Evolutionary conservation across 1,140 invertebrate species (phyloP).

Genomic region (Physella acuta): DNA sequence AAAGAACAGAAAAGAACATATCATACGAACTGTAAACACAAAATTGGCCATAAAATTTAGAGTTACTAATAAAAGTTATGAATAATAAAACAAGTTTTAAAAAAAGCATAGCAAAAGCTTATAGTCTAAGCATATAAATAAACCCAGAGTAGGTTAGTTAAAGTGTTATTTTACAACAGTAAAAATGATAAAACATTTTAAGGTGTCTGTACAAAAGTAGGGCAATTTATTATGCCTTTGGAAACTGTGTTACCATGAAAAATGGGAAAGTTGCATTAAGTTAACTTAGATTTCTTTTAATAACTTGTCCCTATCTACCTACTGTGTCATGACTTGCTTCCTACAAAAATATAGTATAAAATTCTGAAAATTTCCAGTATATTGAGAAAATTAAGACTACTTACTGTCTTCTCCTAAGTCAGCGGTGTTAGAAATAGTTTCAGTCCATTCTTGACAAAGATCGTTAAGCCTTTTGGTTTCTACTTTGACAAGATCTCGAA

Average conservation of each 20-base stretch:
- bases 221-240: background rate
- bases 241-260: background rate
- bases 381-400: slow-evolving; percentile 7
- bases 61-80: background rate
- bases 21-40: background rate
- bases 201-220: slow-evolving; percentile 2
- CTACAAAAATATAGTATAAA: background rate
- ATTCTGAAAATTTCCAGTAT: too few species aligned
- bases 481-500: slow-evolving; percentile 39
- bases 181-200: too few species aligned
- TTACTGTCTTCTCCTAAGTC: slow-evolving; percentile 49
- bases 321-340: background rate
- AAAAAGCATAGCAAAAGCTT: background rate
- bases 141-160: background rate
- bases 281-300: too few species aligned
- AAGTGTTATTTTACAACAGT: too few species aligned
- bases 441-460: slow-evolving; percentile 42
- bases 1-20: too few species aligned
- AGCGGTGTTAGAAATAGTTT: slow-evolving; percentile 25
- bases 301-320: too few species aligned
- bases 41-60: background rate
- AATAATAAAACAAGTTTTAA: background rate
- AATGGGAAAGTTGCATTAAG: too few species aligned
- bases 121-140: background rate
- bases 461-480: slow-evolving; percentile 41